Evolutionary conservation across 2,113 vertebrate species (phyloP), one percentile per base, ranked within the genome.

Genomic region (Odontesthes bonariensis): DNA sequence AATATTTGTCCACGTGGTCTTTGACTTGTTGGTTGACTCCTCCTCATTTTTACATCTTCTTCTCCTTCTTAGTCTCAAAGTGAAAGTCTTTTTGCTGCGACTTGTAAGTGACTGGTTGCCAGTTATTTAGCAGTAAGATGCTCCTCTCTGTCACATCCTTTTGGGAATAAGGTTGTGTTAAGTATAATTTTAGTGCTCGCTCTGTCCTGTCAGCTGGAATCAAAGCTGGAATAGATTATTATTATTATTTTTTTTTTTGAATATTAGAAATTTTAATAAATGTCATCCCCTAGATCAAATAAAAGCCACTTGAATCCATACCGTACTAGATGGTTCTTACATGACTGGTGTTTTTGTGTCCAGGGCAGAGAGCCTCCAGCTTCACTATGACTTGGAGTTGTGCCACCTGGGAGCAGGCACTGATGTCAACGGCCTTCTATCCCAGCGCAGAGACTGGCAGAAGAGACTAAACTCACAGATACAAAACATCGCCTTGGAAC

Each of bases 321-420:
- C 17, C 10, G 23, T 5, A 33, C 10, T 27, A 46, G 6, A 23
- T 20, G 27, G 27, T 49, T 14, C 12, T 47, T 69, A 42, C 20
- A 22, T 66, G 2, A 42, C n/a, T 58, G 16, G 23, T 49, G 8
- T 69, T 3, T 80, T 12, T 67, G 38, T 84, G 17, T 78, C 6
- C 76, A 98, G 97, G 59, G 87, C 94, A 2, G 93, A 96, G 86
- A 77, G 86, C 62, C 95, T 99, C 12, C 96, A 95, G 77, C 77
- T 99, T 55, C 94, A 99, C 82, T 96, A 95, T 2, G 98, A 99
- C 73, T 86, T 99, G 74, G 95, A 98, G 77, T 62, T 94, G 1
- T 97, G 96, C 20, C 95, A 95, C 42, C 91, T 93, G 0, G 86
- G 94, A 22, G 78, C 93, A 32, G 85, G 89, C 72, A 96, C 94